A percentile compares a stretch with the other conserved stretches of the same genome.
Conservation (phyloP, 2,797 vertebrate species). For the Scomberomorus guttatus region DNA sequence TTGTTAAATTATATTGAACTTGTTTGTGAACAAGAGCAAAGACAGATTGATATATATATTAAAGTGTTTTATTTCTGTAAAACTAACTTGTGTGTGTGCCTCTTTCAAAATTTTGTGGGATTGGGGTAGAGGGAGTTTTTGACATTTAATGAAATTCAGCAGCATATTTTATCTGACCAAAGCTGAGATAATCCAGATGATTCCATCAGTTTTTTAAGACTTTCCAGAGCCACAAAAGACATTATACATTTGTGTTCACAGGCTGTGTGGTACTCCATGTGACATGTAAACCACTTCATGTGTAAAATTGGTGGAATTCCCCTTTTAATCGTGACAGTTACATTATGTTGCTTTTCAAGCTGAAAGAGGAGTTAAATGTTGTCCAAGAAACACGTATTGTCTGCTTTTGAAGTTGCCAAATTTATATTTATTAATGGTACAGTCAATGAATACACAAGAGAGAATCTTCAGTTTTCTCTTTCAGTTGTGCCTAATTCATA, state of each 20-base stretch:
- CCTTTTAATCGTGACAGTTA: neutral
- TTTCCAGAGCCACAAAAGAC: no score
- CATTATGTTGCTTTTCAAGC: neutral
- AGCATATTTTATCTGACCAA: no score
- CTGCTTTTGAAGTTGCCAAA: neutral
- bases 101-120: slow-evolving; percentile 44
- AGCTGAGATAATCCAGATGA: neutral
- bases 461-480: slow-evolving; percentile 3
- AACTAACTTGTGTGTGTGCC: slow-evolving; percentile 37
- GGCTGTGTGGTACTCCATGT: neutral
- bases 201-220: neutral
- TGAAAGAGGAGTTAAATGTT: neutral
- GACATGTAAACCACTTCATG: no score
- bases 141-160: no score
- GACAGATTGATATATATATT: slow-evolving; percentile 78
- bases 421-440: slow-evolving; percentile 56
- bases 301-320: neutral
- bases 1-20: slow-evolving; percentile 86
- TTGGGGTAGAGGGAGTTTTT: neutral
- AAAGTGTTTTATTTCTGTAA: slow-evolving; percentile 94
- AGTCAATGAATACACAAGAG: slow-evolving; percentile 18
- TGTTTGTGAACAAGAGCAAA: slow-evolving; percentile 83
- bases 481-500: neutral
- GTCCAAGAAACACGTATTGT: slow-evolving; percentile 25
- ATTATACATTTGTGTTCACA: neutral